These are phyloP conservation scores for Drosophila limbata DNA, from an alignment of 2,888 invertebrate species.

Conservation along the genomic window DNA sequence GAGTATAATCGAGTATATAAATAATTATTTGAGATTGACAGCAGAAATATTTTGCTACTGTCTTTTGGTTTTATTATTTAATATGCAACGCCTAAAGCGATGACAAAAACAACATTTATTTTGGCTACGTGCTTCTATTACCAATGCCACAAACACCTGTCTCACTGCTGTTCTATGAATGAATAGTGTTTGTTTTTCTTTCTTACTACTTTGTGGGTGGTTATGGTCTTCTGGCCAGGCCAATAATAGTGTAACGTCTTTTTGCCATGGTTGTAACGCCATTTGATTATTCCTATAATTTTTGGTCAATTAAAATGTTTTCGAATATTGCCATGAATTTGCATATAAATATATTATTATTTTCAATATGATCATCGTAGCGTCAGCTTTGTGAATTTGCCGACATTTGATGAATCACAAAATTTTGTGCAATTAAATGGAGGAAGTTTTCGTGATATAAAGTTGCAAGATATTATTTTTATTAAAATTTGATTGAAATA, in stretches of 20 bases:
- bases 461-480: not conserved
- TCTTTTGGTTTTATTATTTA: conserved; percentile 31
- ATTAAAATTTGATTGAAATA: not conserved
- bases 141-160: conserved; percentile 56
- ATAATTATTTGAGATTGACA: conserved; percentile 16
- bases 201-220: conserved; percentile 47
- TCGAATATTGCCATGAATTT: conserved; percentile 33
- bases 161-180: conserved; percentile 35
- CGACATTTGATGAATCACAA: conserved; percentile 41
- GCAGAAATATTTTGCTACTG: conserved; percentile 32
- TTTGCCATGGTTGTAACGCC: conserved; percentile 43
- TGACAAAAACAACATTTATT: conserved; percentile 49
- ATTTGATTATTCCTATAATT: conserved; percentile 36
- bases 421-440: conserved; percentile 4
- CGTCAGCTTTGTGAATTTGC: conserved; percentile 15
- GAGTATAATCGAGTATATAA: conserved; percentile 16
- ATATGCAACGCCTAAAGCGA: conserved; percentile 33
- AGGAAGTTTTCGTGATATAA: conserved; percentile 25
- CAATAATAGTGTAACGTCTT: conserved; percentile 36
- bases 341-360: conserved; percentile 19
- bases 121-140: conserved; percentile 55
- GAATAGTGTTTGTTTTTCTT: conserved; percentile 27
- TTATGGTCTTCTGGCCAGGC: conserved; percentile 21
- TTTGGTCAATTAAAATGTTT: conserved; percentile 47
- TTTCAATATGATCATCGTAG: conserved; percentile 22